phyloP scores from a whole-genome alignment of 2,113 vertebrate species.

The Triplophysa rosa region DNA sequence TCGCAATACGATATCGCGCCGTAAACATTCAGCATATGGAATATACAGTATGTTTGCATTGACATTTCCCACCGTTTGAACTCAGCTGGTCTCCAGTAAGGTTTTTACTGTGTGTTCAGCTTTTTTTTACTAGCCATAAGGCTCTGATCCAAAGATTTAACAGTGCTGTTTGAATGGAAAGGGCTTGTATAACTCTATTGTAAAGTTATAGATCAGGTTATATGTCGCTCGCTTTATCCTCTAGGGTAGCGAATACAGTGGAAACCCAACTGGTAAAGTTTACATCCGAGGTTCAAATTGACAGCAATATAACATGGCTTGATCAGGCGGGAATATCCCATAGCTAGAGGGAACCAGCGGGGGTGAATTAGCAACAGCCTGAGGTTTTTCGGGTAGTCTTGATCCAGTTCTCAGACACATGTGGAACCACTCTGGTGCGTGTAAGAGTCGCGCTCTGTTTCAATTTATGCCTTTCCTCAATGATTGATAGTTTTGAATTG shows the following conservation, averaged over 20 bases:
- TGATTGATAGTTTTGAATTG: slow-evolving; percentile 54
- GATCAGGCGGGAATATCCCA: slow-evolving; percentile 22
- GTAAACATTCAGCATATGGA: background rate
- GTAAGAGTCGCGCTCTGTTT: slow-evolving; percentile 42
- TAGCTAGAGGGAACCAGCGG: background rate
- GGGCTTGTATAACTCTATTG: slow-evolving; percentile 43
- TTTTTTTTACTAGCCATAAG: slow-evolving; percentile 21
- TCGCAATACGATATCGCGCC: background rate
- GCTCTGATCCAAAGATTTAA: slow-evolving; percentile 31
- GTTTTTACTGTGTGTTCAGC: slow-evolving; percentile 8
- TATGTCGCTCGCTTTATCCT: slow-evolving; percentile 14
- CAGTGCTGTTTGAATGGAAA: slow-evolving; percentile 39
- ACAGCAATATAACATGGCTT: slow-evolving; percentile 15
- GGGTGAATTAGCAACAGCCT: slow-evolving; percentile 41
- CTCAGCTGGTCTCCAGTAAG: background rate
- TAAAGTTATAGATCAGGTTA: slow-evolving; percentile 43
- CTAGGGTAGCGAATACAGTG: background rate
- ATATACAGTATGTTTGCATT: background rate
- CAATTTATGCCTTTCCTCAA: slow-evolving; percentile 46
- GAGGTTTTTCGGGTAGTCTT: background rate
- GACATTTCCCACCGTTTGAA: background rate
- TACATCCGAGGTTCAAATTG: slow-evolving; percentile 42
- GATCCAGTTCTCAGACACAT: slow-evolving; percentile 29
- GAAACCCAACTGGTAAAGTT: slow-evolving; percentile 22
- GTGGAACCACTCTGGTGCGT: slow-evolving; percentile 46